Base-by-base conservation (phyloP, 2,888 invertebrate genomes). In the Nephrotoma guestfalica region DNA sequence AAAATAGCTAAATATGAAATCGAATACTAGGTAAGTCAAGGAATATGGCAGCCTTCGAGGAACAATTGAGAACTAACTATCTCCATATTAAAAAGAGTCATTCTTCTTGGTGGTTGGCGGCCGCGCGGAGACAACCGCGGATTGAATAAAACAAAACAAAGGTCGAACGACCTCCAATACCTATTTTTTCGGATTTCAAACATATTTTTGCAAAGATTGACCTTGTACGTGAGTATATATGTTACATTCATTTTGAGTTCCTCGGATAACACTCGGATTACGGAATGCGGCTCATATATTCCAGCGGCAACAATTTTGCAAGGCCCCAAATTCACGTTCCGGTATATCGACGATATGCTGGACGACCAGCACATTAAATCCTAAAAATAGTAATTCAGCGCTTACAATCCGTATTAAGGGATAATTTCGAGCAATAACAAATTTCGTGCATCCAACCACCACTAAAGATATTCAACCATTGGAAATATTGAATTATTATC, bases 201-300 rank as follows among this genome's bases (percentile, higher is more conserved):
- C 6, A 11, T 11, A 11, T 11, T 45, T 71, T 7, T 71, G 11
- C 83, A 7, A 83, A 83, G 11, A 40, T 83, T 6, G 83, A 5
- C 11, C 18, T 83, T 18, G 40, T 83, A 71, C 71, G 71, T 6
- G 71, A 15, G 11, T 57, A 15, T 57, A 13, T 2, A 90, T n/a
- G n/a, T 90, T 4, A 90, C 90, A 0, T 90, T 90, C 86, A 90
- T 90, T 0, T 86, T 86, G 90, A 90, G 87, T 90, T 89, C 86
- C 87, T 88, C 86, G 41, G 4, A 90, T 90, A 90, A 88, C 89
- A 0, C 91, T 90, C 86, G 90, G 90, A 0, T 87, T 91, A 2
- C 87, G 89, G 0, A 91, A 90, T 87, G 90, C 90, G 0, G 89
- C 89, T 1, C 90, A 90, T 51, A 90, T 90, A 0, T 91, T 91